Conservation (phyloP, 2,797 vertebrate species). For the Megalops cyprinoides region DNA sequence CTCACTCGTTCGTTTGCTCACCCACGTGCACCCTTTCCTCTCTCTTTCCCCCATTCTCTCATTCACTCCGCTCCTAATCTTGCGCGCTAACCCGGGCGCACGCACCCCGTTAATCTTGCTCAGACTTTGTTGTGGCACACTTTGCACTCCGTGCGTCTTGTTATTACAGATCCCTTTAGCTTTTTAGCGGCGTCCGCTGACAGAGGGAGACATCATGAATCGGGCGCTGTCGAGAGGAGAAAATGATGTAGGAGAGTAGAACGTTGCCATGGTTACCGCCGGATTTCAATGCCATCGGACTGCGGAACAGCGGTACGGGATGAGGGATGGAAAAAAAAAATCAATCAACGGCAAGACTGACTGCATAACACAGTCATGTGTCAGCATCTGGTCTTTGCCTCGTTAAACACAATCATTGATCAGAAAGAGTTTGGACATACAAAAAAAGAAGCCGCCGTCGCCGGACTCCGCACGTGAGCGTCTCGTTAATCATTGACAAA, state of each 20-base stretch:
- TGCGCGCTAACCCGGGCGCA: not conserved
- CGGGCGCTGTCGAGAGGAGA: not conserved
- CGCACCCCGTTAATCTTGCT: not conserved
- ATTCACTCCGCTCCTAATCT: not conserved
- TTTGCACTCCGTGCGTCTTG: not conserved
- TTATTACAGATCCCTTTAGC: conserved; percentile 6
- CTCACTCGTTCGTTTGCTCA: not conserved
- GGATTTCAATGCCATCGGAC: not conserved
- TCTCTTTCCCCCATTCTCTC: not conserved
- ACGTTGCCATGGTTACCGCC: conserved; percentile 6
- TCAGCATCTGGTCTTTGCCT: not conserved
- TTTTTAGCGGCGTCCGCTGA: not conserved
- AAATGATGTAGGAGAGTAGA: not conserved
- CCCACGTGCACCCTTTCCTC: not conserved
- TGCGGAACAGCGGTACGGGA: not conserved
- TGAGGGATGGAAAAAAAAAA: not conserved
- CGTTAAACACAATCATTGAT: not conserved
- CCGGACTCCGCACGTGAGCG: not conserved
- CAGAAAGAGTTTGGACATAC: not conserved
- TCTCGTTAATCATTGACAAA: conserved; percentile 7
- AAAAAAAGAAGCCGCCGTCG: not conserved
- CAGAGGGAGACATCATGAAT: not conserved
- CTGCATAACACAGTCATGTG: not conserved
- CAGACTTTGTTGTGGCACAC: not conserved
- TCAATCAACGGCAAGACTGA: not conserved